A percentile compares a stretch with the other conserved stretches of the same genome.
Conservation (phyloP, 2,797 vertebrate genomes). For the Spea hammondii region DNA sequence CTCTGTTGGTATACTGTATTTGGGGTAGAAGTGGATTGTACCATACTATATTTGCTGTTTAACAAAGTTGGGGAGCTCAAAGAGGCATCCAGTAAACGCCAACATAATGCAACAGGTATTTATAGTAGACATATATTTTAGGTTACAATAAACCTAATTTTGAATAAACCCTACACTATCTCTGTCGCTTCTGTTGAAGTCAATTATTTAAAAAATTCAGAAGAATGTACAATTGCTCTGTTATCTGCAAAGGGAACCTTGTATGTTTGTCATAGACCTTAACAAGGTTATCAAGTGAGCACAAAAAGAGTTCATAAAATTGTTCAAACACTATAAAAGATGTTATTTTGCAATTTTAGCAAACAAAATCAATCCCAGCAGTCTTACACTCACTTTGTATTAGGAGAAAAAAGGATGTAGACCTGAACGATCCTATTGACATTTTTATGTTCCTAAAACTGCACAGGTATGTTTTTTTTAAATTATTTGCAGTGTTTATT, state of each 20-base stretch:
- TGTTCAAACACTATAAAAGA: neutral
- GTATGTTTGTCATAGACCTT: neutral
- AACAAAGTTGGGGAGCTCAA: too few relatives aligned
- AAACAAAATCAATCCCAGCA: neutral
- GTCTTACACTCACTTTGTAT: neutral
- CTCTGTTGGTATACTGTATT: too few relatives aligned
- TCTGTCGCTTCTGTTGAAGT: neutral
- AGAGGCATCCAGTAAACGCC: too few relatives aligned
- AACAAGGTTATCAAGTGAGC: neutral
- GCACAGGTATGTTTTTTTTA: neutral
- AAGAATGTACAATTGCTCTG: neutral
- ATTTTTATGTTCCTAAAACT: neutral
- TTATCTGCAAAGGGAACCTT: neutral
- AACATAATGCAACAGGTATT: too few relatives aligned
- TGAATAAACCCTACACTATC: too few relatives aligned
- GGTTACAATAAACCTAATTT: too few relatives aligned
- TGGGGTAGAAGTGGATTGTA: too few relatives aligned
- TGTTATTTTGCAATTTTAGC: neutral
- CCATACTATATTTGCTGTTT: too few relatives aligned
- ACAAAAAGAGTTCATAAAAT: neutral
- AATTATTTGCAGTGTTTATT: neutral
- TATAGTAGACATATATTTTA: too few relatives aligned
- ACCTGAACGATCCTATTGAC: constrained; percentile 9
- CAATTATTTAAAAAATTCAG: neutral
- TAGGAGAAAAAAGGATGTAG: neutral